Conservation (phyloP, 2,888 invertebrate species). For the Drosophila paramelanica region DNA sequence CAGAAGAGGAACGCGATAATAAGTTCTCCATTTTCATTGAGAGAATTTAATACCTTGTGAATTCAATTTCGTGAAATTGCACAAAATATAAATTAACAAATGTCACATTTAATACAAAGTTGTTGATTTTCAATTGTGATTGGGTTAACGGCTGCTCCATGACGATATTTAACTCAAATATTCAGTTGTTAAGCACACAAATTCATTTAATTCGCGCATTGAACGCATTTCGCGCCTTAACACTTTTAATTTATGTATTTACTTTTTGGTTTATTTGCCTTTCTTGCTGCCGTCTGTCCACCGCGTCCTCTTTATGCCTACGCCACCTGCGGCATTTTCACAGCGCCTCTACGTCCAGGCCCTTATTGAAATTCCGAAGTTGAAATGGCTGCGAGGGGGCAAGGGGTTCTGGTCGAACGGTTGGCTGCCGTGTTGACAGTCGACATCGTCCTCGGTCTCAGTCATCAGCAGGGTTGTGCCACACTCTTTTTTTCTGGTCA, state of each 20-base stretch:
- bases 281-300: constrained; percentile 34
- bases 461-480: constrained; percentile 51
- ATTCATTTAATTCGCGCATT: constrained; percentile 67
- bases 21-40: too few relatives aligned
- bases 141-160: constrained; percentile 5
- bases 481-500: constrained; percentile 44
- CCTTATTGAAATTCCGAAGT: constrained; percentile 81
- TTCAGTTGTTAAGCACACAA: constrained; percentile 49
- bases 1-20: too few relatives aligned
- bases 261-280: constrained; percentile 73
- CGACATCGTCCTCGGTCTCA: constrained; percentile 43
- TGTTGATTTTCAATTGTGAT: constrained; percentile 29
- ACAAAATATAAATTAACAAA: not conserved
- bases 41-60: not conserved
- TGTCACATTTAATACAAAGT: not conserved
- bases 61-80: not conserved
- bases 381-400: constrained; percentile 70
- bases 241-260: constrained; percentile 81
- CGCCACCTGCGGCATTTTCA: constrained; percentile 68
- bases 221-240: constrained; percentile 68
- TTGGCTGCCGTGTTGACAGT: constrained; percentile 60
- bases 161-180: constrained; percentile 25
- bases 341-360: constrained; percentile 20
- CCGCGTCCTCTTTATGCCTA: constrained; percentile 45
- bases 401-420: constrained; percentile 28